These are phyloP conservation scores for Flexamia atlantica DNA, from an alignment of 2,888 invertebrate species.

Conservation along the genomic window DNA sequence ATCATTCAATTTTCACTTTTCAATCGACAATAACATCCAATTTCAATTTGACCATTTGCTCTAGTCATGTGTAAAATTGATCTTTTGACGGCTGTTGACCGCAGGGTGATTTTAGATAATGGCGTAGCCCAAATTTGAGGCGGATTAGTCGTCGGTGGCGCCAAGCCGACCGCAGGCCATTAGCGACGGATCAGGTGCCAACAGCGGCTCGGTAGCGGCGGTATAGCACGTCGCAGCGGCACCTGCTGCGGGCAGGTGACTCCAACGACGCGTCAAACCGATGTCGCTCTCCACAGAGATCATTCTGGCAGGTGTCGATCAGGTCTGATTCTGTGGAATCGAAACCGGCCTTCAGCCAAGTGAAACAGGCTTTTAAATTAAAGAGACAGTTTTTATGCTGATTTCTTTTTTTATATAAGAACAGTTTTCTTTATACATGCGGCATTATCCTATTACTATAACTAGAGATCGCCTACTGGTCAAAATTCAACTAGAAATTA, in stretches of 20 bases:
- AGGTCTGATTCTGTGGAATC: not conserved
- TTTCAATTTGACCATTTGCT: slow-evolving; percentile 24
- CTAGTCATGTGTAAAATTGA: slow-evolving; percentile 26
- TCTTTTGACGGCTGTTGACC: slow-evolving; percentile 5
- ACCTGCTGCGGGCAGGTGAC: slow-evolving; percentile 3
- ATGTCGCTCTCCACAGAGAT: not conserved
- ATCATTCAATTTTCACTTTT: not conserved
- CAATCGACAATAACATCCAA: not conserved
- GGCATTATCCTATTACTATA: no score
- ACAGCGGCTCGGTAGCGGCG: not conserved
- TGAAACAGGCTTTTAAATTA: not conserved
- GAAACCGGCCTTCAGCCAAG: not conserved
- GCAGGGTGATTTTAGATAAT: not conserved
- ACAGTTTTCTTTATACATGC: no score
- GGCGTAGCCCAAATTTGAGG: not conserved
- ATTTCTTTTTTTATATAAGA: no score
- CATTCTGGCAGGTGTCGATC: not conserved
- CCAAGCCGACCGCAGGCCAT: slow-evolving; percentile 11
- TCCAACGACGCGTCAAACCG: slow-evolving; percentile 22
- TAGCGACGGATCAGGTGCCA: not conserved
- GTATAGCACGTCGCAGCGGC: not conserved
- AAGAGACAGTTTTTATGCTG: no score
- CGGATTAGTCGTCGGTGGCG: not conserved
- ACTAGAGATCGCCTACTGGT: no score
- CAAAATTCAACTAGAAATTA: no score